These are phyloP conservation scores for Amblyopsis rosae DNA, from an alignment of 2,113 vertebrate genomes.

Conservation along the genomic window DNA sequence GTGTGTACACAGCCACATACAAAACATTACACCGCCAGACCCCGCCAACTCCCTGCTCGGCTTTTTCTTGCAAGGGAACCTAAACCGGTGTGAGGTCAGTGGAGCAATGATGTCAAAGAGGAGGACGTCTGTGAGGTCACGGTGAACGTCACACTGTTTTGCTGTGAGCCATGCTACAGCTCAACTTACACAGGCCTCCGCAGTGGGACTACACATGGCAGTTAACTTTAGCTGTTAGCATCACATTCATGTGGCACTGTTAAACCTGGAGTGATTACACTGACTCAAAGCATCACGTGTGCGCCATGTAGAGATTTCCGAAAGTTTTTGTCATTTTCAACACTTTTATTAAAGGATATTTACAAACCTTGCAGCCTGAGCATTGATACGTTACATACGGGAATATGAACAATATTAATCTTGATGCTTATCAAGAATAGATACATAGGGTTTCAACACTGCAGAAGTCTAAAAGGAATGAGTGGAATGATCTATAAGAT, in stretches of 20 bases:
- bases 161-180: neutral
- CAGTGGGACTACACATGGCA: no score
- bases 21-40: slow-evolving; percentile 62
- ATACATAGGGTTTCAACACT: no score
- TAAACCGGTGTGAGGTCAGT: slow-evolving; percentile 32
- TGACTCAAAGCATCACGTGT: neutral
- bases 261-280: no score
- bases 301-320: no score
- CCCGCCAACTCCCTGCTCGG: slow-evolving; percentile 37
- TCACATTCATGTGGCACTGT: no score
- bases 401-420: slow-evolving; percentile 46
- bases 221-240: no score
- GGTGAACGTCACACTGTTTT: slow-evolving; percentile 13
- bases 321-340: slow-evolving; percentile 11
- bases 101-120: slow-evolving; percentile 32
- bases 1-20: slow-evolving; percentile 57
- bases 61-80: slow-evolving; percentile 43
- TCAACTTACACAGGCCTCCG: no score
- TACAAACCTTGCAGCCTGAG: slow-evolving; percentile 29
- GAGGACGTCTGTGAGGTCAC: slow-evolving; percentile 35
- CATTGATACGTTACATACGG: slow-evolving; percentile 35
- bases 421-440: no score
- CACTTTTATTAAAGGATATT: slow-evolving; percentile 34
- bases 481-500: neutral
- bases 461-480: no score